These are phyloP conservation scores for Helleia helle DNA, from an alignment of 2,888 invertebrate genomes.

Conservation along the genomic window DNA sequence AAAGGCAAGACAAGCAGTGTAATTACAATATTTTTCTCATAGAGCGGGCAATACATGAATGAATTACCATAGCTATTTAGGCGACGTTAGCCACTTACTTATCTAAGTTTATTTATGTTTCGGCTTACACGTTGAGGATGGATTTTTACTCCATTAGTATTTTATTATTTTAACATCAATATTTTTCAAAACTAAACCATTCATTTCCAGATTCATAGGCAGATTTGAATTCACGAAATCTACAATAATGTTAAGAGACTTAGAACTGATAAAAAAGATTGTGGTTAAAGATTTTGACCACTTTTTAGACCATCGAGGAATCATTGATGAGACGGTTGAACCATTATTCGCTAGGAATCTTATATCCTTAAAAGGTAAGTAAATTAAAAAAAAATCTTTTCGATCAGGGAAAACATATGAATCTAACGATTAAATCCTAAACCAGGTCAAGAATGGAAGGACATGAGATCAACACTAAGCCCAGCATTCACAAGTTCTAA, in stretches of 20 bases:
- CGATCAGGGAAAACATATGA: too few relatives aligned
- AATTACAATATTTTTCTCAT: too few relatives aligned
- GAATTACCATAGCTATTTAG: too few relatives aligned
- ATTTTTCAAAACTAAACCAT: too few relatives aligned
- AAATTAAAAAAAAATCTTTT: too few relatives aligned
- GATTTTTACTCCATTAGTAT: too few relatives aligned
- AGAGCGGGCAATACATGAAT: too few relatives aligned
- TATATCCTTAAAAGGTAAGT: slow-evolving; percentile 59
- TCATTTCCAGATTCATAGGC: slow-evolving; percentile 39
- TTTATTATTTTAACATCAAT: too few relatives aligned
- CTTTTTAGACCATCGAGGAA: slow-evolving; percentile 55
- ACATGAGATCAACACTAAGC: slow-evolving; percentile 48
- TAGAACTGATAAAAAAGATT: slow-evolving; percentile 62
- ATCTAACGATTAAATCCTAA: neutral
- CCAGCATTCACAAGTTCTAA: slow-evolving; percentile 66
- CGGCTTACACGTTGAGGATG: too few relatives aligned
- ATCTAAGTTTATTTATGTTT: too few relatives aligned
- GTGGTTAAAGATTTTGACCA: slow-evolving; percentile 70
- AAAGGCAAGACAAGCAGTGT: too few relatives aligned
- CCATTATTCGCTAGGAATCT: slow-evolving; percentile 63
- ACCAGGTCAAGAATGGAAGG: slow-evolving; percentile 45
- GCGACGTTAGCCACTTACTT: too few relatives aligned
- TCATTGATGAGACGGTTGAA: slow-evolving; percentile 42
- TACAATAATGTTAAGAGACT: slow-evolving; percentile 46
- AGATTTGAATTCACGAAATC: slow-evolving; percentile 48